Percentiles rank a stretch among this genome's conserved stretches.
phyloP scores from a whole-genome alignment of 2,113 vertebrate genomes.

The Atlantisia rogersi region DNA sequence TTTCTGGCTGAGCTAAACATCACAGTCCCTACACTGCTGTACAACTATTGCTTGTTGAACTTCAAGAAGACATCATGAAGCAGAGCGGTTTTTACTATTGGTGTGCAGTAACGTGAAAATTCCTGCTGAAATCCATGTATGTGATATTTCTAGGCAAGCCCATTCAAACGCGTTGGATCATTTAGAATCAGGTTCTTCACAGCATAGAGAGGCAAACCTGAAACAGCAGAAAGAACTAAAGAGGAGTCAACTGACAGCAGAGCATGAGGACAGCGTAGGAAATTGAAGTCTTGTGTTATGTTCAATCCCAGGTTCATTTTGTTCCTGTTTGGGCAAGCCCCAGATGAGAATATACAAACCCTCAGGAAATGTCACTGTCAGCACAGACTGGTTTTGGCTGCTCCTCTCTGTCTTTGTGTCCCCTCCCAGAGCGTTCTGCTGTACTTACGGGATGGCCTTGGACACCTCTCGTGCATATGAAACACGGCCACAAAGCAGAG shows the following conservation, averaged over 20 bases:
- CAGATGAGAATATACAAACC: background rate
- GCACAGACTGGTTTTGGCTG: background rate
- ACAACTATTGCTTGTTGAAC: background rate
- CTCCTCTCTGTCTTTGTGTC: background rate
- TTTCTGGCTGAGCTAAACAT: background rate
- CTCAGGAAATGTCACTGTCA: background rate
- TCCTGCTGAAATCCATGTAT: background rate
- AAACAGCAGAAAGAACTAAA: background rate
- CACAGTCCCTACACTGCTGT: background rate
- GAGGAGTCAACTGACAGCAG: background rate
- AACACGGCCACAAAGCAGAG: background rate
- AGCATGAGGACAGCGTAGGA: accelerated
- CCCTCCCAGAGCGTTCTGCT: accelerated
- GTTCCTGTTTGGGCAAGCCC: background rate
- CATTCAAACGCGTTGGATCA: background rate
- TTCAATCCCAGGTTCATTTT: background rate
- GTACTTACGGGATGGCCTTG: background rate
- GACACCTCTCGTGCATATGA: accelerated
- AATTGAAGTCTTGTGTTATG: background rate
- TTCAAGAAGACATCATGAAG: background rate
- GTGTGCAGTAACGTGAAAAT: background rate
- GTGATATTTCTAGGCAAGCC: background rate
- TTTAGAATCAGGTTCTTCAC: background rate
- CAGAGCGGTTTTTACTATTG: background rate
- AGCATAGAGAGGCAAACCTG: background rate